These are phyloP conservation scores for Macrotis lagotis DNA, from an alignment of 2,113 vertebrate genomes.

Conservation along the genomic window DNA sequence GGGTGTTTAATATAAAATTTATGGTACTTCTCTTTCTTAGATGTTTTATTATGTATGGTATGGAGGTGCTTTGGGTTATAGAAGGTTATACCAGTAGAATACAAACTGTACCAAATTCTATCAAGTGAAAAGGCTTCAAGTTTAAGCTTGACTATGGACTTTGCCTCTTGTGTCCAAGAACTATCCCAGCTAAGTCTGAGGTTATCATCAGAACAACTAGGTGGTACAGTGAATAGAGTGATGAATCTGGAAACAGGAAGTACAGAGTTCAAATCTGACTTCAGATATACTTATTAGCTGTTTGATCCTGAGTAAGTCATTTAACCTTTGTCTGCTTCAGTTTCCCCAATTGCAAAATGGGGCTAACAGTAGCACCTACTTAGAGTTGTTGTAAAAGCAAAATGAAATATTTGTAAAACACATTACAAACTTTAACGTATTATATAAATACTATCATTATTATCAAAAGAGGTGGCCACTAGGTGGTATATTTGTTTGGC, in stretches of 20 bases:
- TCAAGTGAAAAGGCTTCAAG: not conserved
- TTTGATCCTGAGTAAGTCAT: not conserved
- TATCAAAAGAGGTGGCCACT: not conserved
- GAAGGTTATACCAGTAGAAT: not conserved
- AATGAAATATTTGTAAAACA: slow-evolving; percentile 3
- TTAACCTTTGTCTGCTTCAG: not conserved
- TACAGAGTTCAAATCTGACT: not conserved
- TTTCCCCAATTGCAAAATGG: not conserved
- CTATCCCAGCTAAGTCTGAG: not conserved
- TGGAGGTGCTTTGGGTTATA: not conserved
- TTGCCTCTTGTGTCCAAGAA: not conserved
- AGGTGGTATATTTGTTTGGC: not conserved
- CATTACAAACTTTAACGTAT: not conserved
- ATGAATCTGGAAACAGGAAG: not conserved
- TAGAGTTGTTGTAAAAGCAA: not conserved
- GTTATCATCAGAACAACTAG: not conserved
- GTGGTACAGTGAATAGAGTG: not conserved
- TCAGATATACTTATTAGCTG: not conserved
- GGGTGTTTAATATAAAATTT: not conserved
- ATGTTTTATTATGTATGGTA: not conserved
- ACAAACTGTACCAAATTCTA: not conserved
- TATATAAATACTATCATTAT: not conserved
- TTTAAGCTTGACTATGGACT: not conserved
- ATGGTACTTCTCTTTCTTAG: not conserved
- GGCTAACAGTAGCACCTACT: not conserved